Base-by-base conservation (phyloP, 1,140 invertebrate species). In the Cephus cinctus region DNA sequence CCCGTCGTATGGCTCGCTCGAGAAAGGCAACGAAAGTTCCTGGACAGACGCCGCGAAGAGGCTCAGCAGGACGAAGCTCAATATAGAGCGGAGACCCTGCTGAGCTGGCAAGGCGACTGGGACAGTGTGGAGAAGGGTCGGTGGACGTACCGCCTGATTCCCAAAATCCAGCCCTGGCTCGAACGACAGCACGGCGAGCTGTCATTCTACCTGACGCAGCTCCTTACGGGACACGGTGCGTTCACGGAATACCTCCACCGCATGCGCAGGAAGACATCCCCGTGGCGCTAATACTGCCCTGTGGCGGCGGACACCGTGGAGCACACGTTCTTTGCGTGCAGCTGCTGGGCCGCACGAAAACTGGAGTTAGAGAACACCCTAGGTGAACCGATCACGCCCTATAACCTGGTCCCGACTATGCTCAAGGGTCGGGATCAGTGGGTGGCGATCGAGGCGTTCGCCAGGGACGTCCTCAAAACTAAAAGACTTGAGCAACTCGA, bases 151-250 rank as follows among this genome's bases (percentile, higher is more conserved):
- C 27, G 27, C 2, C 27, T 30, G 1, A 30, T 30, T 2, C 27
- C 27, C 27, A 30, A 30, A 9, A 30, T 30, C 3, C 2, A 12
- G 12, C 2, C 2, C 1, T 30, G 27, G 27, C 11, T 3, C 1
- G 2, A 3, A 3, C 11, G 59, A 11, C 40, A 27, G 23, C 43
- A 54, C 21, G 51, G 50, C 14, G 42, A 36, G 8, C 22, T 48
- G 4, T 34, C 48, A 6, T 65, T 50, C 35, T 44, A 50, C 27
- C 20, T 63, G 5, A 60, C 59, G 2, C 59, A 64, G 23, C 5
- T 61, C 2, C 36, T 67, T 4, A 47, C 56, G 3, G 61, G 61
- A 0, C 70, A 60, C 71, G 54, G 62, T 65, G 76, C 43, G 67
- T 67, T 47, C 57, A 59, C 14, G 52, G 50, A 22, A 34, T 65